Conservation (phyloP, 2,888 invertebrate genomes). For the Xylophagus ater region DNA sequence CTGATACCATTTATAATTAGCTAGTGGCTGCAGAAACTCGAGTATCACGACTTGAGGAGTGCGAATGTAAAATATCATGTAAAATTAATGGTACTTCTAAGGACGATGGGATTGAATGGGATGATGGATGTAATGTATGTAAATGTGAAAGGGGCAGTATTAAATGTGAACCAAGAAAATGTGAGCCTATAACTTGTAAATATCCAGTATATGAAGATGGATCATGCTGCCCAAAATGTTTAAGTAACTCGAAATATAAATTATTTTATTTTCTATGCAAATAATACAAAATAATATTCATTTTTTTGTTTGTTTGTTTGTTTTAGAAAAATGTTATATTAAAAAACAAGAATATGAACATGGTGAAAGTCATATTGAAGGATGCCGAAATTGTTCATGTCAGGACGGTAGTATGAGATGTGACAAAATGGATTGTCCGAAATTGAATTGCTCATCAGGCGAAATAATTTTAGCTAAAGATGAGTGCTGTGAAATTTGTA, state of each 20-base stretch:
- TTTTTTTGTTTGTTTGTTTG: constrained; percentile 14
- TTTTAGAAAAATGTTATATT: constrained; percentile 59
- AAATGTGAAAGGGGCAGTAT: constrained; percentile 83
- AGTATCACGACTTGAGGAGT: constrained; percentile 61
- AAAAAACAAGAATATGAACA: constrained; percentile 65
- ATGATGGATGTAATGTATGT: constrained; percentile 75
- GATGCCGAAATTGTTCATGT: constrained; percentile 75
- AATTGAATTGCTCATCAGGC: constrained; percentile 61
- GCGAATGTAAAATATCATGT: constrained; percentile 85
- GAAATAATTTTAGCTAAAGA: constrained; percentile 73
- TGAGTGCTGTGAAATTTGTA: constrained; percentile 84
- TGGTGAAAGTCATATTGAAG: constrained; percentile 58
- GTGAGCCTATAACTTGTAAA: constrained; percentile 66
- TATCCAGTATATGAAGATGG: constrained; percentile 67
- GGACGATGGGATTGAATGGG: constrained; percentile 77
- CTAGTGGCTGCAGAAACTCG: constrained; percentile 68
- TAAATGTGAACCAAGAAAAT: constrained; percentile 71
- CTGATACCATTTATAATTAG: constrained; percentile 38
- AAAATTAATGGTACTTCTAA: constrained; percentile 67
- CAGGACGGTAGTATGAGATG: constrained; percentile 73
- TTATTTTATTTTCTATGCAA: constrained; percentile 3
- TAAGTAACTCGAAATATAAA: constrained; percentile 47
- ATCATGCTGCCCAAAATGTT: constrained; percentile 77
- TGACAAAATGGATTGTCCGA: constrained; percentile 62
- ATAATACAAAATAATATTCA: constrained; percentile 4